Percentiles rank a stretch among this genome's conserved stretches.
Conservation (phyloP, 2,797 vertebrate species). For the Clarias pachynema region DNA sequence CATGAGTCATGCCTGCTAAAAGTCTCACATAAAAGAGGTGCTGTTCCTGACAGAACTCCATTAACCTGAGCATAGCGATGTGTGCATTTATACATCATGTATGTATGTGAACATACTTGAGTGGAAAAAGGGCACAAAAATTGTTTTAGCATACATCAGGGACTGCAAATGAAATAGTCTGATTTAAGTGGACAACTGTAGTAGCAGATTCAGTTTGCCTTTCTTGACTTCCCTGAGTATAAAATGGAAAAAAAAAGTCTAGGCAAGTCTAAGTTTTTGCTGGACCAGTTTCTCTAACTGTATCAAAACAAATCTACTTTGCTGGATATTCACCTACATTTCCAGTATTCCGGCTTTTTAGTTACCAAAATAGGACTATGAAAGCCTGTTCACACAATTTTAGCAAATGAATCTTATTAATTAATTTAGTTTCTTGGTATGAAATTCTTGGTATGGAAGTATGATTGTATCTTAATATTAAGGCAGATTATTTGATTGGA, state of each 20-base stretch:
- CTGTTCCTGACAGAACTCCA: slow-evolving; percentile 59
- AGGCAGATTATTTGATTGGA: not conserved
- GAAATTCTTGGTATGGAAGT: not conserved
- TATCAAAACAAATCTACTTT: not conserved
- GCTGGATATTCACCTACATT: not conserved
- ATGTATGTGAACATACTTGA: not conserved
- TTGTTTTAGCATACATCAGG: slow-evolving; percentile 2
- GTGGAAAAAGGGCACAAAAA: not conserved
- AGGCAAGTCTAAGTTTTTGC: slow-evolving; percentile 6
- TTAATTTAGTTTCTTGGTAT: not conserved
- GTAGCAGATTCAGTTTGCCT: not conserved
- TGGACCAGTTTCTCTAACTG: slow-evolving; percentile 9
- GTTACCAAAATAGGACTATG: not conserved
- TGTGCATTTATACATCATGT: slow-evolving; percentile 8
- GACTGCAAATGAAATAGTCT: not conserved
- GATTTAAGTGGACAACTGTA: not conserved
- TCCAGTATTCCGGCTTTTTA: not conserved
- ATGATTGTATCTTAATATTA: not conserved
- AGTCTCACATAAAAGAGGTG: slow-evolving; percentile 58
- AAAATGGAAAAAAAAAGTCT: not conserved
- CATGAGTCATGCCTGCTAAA: slow-evolving; percentile 26
- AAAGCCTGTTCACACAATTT: not conserved
- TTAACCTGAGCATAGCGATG: slow-evolving; percentile 24
- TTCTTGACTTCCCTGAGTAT: not conserved
- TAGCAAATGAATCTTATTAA: not conserved